Evolutionary conservation across 2,113 vertebrate species (phyloP).

Genomic region (Narcine bancroftii): DNA sequence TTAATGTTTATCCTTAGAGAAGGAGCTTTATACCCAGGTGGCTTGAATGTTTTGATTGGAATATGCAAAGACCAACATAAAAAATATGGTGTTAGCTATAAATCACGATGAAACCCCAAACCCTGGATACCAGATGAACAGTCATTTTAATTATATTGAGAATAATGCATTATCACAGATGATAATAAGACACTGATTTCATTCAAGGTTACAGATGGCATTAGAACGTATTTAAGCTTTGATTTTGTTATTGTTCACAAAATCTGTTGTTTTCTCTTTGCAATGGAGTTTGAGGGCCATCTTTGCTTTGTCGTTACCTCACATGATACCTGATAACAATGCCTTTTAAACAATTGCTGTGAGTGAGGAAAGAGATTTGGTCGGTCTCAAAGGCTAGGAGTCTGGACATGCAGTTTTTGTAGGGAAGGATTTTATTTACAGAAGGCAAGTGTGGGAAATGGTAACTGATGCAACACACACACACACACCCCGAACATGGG

Average conservation of each 20-base stretch:
- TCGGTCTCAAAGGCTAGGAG: too few relatives aligned
- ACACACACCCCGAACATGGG: too few relatives aligned
- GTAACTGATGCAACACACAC: too few relatives aligned
- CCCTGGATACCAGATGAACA: neutral
- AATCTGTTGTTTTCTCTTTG: neutral
- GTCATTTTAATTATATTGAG: neutral
- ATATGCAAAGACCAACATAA: constrained; percentile 5
- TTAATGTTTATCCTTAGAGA: neutral
- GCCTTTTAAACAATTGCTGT: neutral
- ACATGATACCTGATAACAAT: neutral
- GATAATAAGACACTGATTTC: neutral
- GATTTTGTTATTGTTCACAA: neutral
- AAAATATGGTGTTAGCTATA: neutral
- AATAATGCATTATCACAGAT: neutral
- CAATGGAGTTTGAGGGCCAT: neutral
- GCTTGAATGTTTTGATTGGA: neutral
- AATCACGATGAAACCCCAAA: neutral
- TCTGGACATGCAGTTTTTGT: too few relatives aligned
- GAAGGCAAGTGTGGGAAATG: too few relatives aligned
- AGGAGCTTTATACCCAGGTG: neutral
- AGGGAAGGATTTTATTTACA: too few relatives aligned
- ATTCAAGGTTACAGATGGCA: constrained; percentile 3
- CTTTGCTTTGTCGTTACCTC: neutral
- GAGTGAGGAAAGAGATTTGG: too few relatives aligned
- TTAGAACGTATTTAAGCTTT: neutral